Conservation (phyloP, 2,888 invertebrate genomes). For the Smittia aterrima region DNA sequence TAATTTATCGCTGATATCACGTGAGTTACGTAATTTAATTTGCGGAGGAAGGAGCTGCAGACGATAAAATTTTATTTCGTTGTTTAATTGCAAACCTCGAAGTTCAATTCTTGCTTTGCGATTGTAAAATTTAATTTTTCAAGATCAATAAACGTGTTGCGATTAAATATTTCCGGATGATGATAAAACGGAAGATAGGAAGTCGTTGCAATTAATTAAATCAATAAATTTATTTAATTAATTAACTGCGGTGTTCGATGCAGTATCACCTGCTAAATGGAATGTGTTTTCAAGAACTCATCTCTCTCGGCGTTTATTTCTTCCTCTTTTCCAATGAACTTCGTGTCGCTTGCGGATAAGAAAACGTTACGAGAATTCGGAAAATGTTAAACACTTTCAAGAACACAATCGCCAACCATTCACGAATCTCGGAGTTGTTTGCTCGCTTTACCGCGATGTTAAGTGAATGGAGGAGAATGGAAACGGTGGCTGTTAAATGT, state of each 20-base stretch:
- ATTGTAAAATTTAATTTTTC: too few species aligned
- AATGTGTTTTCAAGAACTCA: too few species aligned
- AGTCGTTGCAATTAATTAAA: not conserved
- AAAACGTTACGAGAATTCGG: constrained; percentile 27
- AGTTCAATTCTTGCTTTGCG: too few species aligned
- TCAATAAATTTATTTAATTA: constrained; percentile 25
- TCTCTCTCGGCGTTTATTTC: not conserved
- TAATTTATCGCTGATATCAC: not conserved
- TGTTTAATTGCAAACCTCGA: too few species aligned
- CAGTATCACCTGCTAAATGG: too few species aligned
- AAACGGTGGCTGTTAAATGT: constrained; percentile 32
- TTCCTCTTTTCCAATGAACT: constrained; percentile 13
- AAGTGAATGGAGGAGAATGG: constrained; percentile 15
- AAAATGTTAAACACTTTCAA: not conserved
- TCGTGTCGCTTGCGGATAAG: not conserved
- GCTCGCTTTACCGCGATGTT: constrained; percentile 3
- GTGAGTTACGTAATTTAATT: not conserved
- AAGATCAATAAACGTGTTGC: not conserved
- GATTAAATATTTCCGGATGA: not conserved
- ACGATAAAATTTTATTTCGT: not conserved
- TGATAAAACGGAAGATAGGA: not conserved
- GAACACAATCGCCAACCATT: constrained; percentile 20
- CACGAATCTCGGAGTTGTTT: not conserved
- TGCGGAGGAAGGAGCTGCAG: not conserved
- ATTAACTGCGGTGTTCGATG: not conserved